These are phyloP conservation scores for Drosophila pseudotalamancana DNA, from an alignment of 2,888 invertebrate genomes.

Conservation along the genomic window DNA sequence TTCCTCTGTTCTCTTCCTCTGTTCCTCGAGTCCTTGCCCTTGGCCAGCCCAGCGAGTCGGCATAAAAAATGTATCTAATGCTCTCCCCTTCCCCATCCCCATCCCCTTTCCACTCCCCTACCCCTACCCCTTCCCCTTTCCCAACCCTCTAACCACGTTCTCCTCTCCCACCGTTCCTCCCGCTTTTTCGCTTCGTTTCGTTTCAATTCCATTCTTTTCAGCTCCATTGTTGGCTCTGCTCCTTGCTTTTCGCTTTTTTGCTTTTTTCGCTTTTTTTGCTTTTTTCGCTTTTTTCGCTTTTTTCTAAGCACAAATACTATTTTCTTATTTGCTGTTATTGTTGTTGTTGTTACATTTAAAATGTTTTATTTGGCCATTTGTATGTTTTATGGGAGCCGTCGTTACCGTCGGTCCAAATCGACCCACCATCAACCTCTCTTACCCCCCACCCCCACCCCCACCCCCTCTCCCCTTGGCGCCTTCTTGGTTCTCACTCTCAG, in stretches of 20 bases:
- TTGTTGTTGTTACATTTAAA: constrained; percentile 78
- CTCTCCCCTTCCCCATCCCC: constrained; percentile 1
- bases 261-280: constrained; percentile 23
- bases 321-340: constrained; percentile 62
- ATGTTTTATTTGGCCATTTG: constrained; percentile 81
- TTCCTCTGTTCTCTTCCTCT: too few species aligned
- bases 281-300: constrained; percentile 16
- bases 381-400: constrained; percentile 77
- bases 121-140: not conserved
- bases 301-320: constrained; percentile 67
- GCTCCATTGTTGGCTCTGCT: constrained; percentile 26
- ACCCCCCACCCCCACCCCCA: not conserved
- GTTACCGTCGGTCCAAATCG: constrained; percentile 45
- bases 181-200: not conserved
- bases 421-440: not conserved
- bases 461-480: not conserved
- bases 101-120: not conserved
- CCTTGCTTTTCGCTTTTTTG: constrained; percentile 9
- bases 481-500: too few species aligned
- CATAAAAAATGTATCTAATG: constrained; percentile 74
- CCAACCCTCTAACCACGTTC: not conserved
- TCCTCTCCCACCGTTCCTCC: not conserved
- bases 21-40: not conserved
- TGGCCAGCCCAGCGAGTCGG: constrained; percentile 5
- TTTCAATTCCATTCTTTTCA: constrained; percentile 14